These are phyloP conservation scores for Hirundo rustica DNA, from an alignment of 2,797 vertebrate genomes.

Conservation along the genomic window DNA sequence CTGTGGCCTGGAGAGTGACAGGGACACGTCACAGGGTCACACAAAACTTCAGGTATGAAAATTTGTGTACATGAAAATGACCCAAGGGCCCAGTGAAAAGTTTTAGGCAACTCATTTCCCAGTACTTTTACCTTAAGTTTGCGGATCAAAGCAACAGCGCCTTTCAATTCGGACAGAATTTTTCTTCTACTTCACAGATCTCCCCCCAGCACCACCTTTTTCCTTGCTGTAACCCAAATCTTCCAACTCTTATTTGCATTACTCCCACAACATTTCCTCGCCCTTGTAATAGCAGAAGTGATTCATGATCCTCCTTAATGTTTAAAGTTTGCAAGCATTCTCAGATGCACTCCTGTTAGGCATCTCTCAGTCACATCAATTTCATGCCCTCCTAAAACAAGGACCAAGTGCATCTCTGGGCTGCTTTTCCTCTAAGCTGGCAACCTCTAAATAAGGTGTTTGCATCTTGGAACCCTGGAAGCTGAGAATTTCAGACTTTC, in stretches of 20 bases:
- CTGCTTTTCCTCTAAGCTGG: background rate
- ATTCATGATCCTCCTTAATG: background rate
- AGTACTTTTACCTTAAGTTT: background rate
- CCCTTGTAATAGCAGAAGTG: background rate
- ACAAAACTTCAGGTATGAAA: background rate
- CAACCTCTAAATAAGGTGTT: constrained; percentile 5
- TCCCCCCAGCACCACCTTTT: background rate
- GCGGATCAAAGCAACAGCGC: background rate
- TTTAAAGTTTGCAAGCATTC: background rate
- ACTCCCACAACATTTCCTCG: background rate
- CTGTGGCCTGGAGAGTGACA: background rate
- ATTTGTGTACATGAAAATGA: background rate
- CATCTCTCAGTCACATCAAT: background rate
- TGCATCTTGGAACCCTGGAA: background rate
- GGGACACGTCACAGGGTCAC: background rate
- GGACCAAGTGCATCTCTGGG: background rate
- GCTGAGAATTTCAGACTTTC: background rate
- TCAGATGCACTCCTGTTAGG: background rate
- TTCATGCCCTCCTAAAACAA: background rate
- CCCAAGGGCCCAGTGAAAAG: background rate
- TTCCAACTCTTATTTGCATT: background rate
- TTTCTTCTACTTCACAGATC: background rate
- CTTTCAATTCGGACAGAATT: background rate
- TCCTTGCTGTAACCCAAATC: background rate
- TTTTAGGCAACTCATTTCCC: background rate